These are phyloP conservation scores for Dendropsophus ebraccatus DNA, from an alignment of 2,113 vertebrate genomes.

Conservation along the genomic window DNA sequence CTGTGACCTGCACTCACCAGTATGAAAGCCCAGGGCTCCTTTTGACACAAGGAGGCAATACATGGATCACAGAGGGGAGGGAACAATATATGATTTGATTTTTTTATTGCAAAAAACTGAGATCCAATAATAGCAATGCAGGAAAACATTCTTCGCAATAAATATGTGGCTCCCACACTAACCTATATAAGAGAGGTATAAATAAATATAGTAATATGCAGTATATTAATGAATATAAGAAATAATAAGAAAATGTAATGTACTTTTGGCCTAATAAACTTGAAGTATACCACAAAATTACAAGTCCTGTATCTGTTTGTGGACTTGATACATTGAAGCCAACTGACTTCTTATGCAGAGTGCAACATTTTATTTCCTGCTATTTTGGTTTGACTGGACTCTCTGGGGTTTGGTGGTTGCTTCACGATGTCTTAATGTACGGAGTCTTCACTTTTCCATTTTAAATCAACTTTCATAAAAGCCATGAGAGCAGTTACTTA, in stretches of 20 bases:
- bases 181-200: not conserved
- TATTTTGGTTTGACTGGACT: constrained; percentile 67
- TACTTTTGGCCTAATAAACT: not conserved
- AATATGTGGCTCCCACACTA: not conserved
- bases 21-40: too few relatives aligned
- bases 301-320: not conserved
- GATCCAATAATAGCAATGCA: not conserved
- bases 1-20: too few relatives aligned
- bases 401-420: constrained; percentile 64
- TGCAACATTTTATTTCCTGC: constrained; percentile 63
- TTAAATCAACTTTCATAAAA: constrained; percentile 62
- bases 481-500: constrained; percentile 59
- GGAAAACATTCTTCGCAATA: not conserved
- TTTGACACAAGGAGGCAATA: too few relatives aligned
- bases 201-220: not conserved
- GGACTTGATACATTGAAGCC: constrained; percentile 18
- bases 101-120: too few relatives aligned
- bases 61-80: too few relatives aligned
- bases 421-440: constrained; percentile 68
- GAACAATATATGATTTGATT: too few relatives aligned
- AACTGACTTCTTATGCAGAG: constrained; percentile 52
- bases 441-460: constrained; percentile 65
- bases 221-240: not conserved
- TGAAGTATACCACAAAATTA: not conserved
- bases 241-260: not conserved